Percentiles rank a stretch among this genome's conserved stretches.
phyloP scores from a whole-genome alignment of 2,888 invertebrate species.

The Sminthurides aquaticus region DNA sequence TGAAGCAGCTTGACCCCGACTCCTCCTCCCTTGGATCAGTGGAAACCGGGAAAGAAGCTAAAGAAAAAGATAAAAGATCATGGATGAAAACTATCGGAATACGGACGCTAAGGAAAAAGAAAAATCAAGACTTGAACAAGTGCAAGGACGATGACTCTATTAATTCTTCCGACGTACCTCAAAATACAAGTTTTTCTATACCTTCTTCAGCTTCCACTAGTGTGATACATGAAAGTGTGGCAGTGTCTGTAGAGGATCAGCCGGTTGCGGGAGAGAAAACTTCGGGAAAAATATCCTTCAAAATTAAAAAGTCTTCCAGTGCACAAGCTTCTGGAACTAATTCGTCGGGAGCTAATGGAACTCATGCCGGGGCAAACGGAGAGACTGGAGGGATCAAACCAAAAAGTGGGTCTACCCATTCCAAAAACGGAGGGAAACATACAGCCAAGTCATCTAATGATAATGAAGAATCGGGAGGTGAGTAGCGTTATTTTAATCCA shows the following conservation, averaged over 20 bases:
- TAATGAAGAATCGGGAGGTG: neutral
- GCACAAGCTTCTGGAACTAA: neutral
- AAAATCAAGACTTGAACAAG: slow-evolving; percentile 9
- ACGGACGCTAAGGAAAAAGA: slow-evolving; percentile 35
- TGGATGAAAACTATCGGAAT: slow-evolving; percentile 43
- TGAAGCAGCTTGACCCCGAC: slow-evolving; percentile 14
- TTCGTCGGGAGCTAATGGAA: neutral
- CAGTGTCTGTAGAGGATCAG: neutral
- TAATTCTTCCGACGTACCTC: neutral
- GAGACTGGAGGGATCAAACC: neutral
- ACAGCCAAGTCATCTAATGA: neutral
- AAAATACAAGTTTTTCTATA: neutral
- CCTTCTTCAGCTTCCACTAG: neutral
- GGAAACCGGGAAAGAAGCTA: slow-evolving; percentile 37
- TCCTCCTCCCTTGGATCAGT: slow-evolving; percentile 20
- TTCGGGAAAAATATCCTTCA: neutral
- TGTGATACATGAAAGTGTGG: neutral
- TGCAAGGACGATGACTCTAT: neutral
- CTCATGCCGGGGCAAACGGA: neutral
- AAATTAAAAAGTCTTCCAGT: slow-evolving; percentile 2
- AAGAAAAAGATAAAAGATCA: slow-evolving; percentile 37
- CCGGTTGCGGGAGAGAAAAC: neutral
- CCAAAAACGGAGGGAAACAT: neutral
- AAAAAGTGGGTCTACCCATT: neutral
- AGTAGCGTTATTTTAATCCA: no score